Base-by-base conservation (phyloP, 1,140 invertebrate species). In the Papilio glaucus region DNA sequence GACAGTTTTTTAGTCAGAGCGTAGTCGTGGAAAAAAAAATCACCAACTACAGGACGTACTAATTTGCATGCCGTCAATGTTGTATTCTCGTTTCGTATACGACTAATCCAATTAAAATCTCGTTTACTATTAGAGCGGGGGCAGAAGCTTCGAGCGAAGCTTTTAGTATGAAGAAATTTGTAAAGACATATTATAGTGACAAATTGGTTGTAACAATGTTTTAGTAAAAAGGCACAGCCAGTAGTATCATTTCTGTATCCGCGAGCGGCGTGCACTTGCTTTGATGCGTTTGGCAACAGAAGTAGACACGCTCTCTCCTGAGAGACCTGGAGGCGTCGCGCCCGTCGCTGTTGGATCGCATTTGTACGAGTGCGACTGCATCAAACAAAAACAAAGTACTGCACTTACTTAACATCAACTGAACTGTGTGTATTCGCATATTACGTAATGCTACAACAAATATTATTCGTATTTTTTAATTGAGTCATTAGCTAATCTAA, bases 51-150 rank as follows among this genome's bases (percentile, higher is more conserved):
- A 45, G 63, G 39, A 24, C 39, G 24, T 42, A 26, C 39, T 39
- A 42, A 68, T 68, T 68, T 42, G 38, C 49, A 57, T 57, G 63
- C 39, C 38, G 63, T 41, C 63, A 42, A 39, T 42, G 63, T 68
- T 68, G 63, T 68, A 26, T 42, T 68, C 63, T 26, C 21, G 49
- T 57, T 57, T 26, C 21, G 18, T 13, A 57, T 57, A 21, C 49
- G 49, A 57, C 49, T 57, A 24, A 57, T 57, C 49, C 49, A 57
- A 57, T 57, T 57, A 57, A 57, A 57, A 57, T 57, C 49, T 57
- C 49, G 49, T 57, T 57, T 57, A 57, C 49, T 57, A 57, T 57
- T 26, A 57, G 49, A 18, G 49, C 49, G n/a, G 42, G 60, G 29
- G 26, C 60, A 13, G n/a, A n/a, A n/a, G 29, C 60, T 33, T 62